A percentile compares a stretch with the other conserved stretches of the same genome.
phyloP scores from a whole-genome alignment of 2,113 vertebrate genomes.

The zebrafish (Danio rerio) region DNA sequence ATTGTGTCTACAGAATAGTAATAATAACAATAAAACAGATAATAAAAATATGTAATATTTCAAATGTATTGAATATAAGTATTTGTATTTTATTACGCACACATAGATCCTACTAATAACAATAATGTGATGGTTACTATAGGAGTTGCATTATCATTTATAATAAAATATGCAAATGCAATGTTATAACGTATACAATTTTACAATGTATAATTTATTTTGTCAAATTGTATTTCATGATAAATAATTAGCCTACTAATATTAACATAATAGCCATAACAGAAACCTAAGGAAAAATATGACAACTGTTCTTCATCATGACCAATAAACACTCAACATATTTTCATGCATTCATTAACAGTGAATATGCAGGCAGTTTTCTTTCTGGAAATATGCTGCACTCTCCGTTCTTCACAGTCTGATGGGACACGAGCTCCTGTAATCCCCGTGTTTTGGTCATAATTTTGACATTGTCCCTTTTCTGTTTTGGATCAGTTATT shows the following conservation, averaged over 20 bases:
- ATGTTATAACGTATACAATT: no score
- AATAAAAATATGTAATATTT: no score
- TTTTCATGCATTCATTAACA: background rate
- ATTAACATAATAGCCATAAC: background rate
- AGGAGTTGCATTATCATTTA: no score
- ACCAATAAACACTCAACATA: background rate
- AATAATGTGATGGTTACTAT: no score
- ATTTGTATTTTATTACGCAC: no score
- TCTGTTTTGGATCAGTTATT: background rate
- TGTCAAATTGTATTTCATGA: no score
- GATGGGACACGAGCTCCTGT: background rate
- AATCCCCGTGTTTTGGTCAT: constrained; percentile 44
- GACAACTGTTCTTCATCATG: background rate
- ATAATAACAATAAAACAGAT: background rate
- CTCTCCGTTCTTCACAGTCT: constrained; percentile 2
- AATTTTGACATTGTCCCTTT: background rate
- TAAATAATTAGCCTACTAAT: no score
- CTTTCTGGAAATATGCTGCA: background rate
- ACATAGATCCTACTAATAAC: no score
- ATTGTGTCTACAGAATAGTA: background rate
- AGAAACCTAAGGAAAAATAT: background rate
- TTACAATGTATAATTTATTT: no score
- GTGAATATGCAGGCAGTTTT: background rate
- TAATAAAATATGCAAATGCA: no score
- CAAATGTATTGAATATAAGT: no score